Evolutionary conservation across 2,888 invertebrate genomes (phyloP).

Genomic region (Sussaba pulchella): DNA sequence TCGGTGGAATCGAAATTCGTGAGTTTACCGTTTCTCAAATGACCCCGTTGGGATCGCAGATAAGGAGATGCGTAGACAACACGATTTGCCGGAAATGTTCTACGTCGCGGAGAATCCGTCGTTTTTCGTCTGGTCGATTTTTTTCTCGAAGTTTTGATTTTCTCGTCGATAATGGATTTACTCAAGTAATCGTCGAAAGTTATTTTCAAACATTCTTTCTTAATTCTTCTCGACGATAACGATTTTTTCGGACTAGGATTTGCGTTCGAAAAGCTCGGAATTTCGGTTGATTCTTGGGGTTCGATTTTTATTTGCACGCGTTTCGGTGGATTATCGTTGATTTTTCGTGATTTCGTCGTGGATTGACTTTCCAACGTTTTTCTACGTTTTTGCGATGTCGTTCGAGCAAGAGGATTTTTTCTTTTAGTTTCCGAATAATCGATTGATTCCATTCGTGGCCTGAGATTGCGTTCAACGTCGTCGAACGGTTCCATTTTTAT

Average conservation of each 20-base stretch:
- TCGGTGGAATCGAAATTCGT: slow-evolving; percentile 51
- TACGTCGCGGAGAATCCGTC: neutral
- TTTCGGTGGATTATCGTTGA: neutral
- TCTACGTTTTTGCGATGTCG: neutral
- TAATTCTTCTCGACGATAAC: neutral
- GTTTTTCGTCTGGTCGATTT: neutral
- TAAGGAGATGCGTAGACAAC: slow-evolving; percentile 53
- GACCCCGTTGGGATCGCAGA: slow-evolving; percentile 74
- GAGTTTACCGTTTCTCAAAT: slow-evolving; percentile 74
- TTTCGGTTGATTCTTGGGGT: neutral
- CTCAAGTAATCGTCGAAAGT: neutral
- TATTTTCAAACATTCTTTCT: neutral
- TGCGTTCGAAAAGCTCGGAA: neutral
- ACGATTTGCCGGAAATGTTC: slow-evolving; percentile 4
- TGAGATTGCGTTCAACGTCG: slow-evolving; percentile 67
- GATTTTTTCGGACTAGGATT: neutral
- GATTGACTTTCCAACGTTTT: neutral
- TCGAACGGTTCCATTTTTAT: slow-evolving; percentile 72
- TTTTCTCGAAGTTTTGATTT: neutral
- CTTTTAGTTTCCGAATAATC: slow-evolving; percentile 68
- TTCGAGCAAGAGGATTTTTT: slow-evolving; percentile 32
- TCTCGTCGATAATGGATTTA: neutral
- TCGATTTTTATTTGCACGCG: neutral
- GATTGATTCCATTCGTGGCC: slow-evolving; percentile 72
- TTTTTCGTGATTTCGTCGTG: slow-evolving; percentile 2